phyloP scores from a whole-genome alignment of 2,113 vertebrate genomes.

The Junco hyemalis region DNA sequence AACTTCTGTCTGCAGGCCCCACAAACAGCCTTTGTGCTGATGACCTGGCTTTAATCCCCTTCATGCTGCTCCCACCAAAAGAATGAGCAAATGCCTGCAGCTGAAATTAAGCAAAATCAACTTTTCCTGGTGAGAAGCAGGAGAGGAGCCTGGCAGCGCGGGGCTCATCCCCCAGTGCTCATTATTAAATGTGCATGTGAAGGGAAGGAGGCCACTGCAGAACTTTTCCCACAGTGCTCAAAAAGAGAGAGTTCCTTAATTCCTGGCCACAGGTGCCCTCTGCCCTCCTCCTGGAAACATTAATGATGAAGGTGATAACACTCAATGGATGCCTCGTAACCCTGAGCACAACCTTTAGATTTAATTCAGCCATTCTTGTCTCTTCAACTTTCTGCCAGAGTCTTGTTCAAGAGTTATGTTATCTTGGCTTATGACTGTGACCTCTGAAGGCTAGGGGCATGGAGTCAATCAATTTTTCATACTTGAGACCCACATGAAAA shows the following conservation, averaged over 20 bases:
- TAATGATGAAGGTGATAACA: slow-evolving; percentile 17
- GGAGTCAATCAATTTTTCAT: slow-evolving; percentile 47
- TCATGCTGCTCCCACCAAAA: not conserved
- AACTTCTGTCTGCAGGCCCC: not conserved
- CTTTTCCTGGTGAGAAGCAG: not conserved
- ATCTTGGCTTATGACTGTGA: slow-evolving; percentile 36
- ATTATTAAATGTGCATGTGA: not conserved
- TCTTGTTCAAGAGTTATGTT: slow-evolving; percentile 3
- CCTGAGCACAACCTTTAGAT: slow-evolving; percentile 6
- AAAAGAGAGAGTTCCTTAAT: not conserved
- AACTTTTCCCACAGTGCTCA: not conserved
- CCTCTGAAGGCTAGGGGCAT: not conserved
- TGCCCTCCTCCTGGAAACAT: not conserved
- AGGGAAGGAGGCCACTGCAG: not conserved
- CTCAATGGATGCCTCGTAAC: not conserved
- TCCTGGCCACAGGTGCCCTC: not conserved
- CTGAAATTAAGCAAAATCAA: not conserved
- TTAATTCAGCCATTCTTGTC: slow-evolving; percentile 29
- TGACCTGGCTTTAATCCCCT: not conserved
- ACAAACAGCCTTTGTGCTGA: not conserved
- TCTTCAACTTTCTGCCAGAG: slow-evolving; percentile 4
- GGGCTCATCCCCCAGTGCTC: not conserved
- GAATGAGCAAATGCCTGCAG: not conserved
- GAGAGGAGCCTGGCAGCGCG: not conserved
- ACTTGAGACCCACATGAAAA: not conserved